Base-by-base conservation (phyloP, 2,113 vertebrate species). In the Ciconia boyciana region DNA sequence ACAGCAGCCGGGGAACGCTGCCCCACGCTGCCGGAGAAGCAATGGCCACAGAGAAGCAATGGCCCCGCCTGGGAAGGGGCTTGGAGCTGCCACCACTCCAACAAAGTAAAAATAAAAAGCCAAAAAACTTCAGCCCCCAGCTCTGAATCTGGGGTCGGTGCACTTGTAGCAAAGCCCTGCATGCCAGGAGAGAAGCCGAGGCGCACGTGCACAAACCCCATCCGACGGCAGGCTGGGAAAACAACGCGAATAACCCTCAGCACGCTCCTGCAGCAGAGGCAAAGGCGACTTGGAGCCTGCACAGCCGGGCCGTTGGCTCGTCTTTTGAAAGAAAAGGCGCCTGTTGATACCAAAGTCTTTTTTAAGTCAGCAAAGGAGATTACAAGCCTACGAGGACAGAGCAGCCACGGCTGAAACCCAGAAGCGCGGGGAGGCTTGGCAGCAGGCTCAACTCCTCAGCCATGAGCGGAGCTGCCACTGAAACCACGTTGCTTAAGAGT, bases 231-330 rank as follows among this genome's bases (percentile, higher is more conserved):
- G 51, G 51, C 39, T 39, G 55, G 49, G 65, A 57, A 61, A 61
- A 48, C 1, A 0, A 2, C 17, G 9, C 1, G 0, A 65, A 34
- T 7, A 54, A 21, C 52, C 28, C 46, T 61, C 22, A 7, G 5
- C 36, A 21, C 1, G 5, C 31, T 58, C 43, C 21, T 13, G 66
- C 49, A 2, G 4, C 3, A 1, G 26, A 54, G 34, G 16, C 16
- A 7, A 76, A 24, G 32, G 32, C 1, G 6, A 39, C 43, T 46
- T 5, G 2, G 26, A 60, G 65, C 15, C 54, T 8, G 32, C 41
- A 6, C 0, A 1, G 49, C 60, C 1, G 0, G 48, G 54, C 10
- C 2, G 2, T 4, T 16, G 31, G 9, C 9, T 39, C 2, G 2
- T 11, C n/a, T 34, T 24, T 12, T 8, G 26, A 18, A 46, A 66